These are phyloP conservation scores for Bicyclus anynana DNA, from an alignment of 1,140 invertebrate species.

Conservation along the genomic window DNA sequence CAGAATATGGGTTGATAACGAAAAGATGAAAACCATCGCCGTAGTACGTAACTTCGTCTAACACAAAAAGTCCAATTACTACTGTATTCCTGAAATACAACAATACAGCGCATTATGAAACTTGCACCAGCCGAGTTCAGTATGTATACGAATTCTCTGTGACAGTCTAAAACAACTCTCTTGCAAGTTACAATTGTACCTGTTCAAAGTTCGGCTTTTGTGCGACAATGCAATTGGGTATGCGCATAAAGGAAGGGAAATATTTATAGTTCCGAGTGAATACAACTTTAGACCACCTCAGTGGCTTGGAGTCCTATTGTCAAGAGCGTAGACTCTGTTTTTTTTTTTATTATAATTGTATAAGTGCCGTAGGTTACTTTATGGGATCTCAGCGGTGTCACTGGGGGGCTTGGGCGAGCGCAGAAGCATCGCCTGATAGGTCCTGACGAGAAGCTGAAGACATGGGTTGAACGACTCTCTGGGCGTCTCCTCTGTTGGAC, in stretches of 20 bases:
- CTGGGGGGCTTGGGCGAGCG: too few relatives aligned
- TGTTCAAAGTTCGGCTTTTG: slow-evolving; percentile 11
- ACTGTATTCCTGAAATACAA: background rate
- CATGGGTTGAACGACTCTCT: too few relatives aligned
- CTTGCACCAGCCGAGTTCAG: background rate
- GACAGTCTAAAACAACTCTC: slow-evolving; percentile 17
- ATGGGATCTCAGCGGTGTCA: too few relatives aligned
- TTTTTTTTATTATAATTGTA: background rate
- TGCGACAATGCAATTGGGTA: slow-evolving; percentile 13
- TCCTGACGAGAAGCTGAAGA: too few relatives aligned
- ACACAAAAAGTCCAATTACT: too few relatives aligned
- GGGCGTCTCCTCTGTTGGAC: too few relatives aligned
- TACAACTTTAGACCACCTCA: background rate
- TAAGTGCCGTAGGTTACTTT: too few relatives aligned
- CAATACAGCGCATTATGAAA: background rate
- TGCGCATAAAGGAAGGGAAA: slow-evolving; percentile 4
- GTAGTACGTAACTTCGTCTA: too few relatives aligned
- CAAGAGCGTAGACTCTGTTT: too few relatives aligned
- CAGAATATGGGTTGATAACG: too few relatives aligned
- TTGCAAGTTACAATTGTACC: slow-evolving; percentile 12
- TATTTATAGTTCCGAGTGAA: slow-evolving; percentile 2
- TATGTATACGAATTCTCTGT: slow-evolving; percentile 1
- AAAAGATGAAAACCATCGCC: too few relatives aligned
- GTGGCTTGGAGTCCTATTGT: background rate
- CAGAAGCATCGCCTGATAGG: too few relatives aligned